A percentile compares a stretch with the other conserved stretches of the same genome.
Evolutionary conservation across 2,797 vertebrate species (phyloP).

Genomic region (Chloroceryle amazona): DNA sequence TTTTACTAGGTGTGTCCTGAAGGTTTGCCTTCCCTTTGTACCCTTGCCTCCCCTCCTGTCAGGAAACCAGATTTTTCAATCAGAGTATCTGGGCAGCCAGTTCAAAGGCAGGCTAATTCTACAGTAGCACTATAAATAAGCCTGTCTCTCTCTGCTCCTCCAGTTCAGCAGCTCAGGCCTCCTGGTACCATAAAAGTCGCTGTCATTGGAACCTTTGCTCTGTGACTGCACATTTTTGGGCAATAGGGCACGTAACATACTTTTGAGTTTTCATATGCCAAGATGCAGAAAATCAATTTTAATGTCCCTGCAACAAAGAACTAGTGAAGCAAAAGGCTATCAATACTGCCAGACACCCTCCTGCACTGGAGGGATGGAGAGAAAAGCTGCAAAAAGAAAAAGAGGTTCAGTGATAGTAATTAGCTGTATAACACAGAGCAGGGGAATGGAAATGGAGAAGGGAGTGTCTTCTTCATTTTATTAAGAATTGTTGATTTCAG

Average conservation of each 20-base stretch:
- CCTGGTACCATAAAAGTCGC: conserved; percentile 47
- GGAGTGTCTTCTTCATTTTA: not conserved
- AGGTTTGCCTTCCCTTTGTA: not conserved
- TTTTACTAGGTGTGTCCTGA: not conserved
- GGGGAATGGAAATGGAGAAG: not conserved
- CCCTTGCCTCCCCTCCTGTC: not conserved
- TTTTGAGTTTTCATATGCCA: conserved; percentile 35
- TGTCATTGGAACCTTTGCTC: conserved; percentile 7
- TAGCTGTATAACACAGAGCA: not conserved
- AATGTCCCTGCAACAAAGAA: conserved; percentile 20
- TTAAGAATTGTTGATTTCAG: not conserved
- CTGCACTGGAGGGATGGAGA: not conserved
- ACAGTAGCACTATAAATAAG: conserved; percentile 39
- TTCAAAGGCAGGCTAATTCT: conserved; percentile 49
- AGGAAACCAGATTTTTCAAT: conserved; percentile 12
- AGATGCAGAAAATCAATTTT: conserved; percentile 68
- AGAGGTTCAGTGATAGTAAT: not conserved
- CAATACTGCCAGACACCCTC: conserved; percentile 4
- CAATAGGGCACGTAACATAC: conserved; percentile 24
- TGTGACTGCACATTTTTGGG: conserved; percentile 3
- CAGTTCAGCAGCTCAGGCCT: conserved; percentile 50
- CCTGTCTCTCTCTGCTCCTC: not conserved
- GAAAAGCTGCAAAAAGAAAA: not conserved
- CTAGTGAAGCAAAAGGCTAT: not conserved
- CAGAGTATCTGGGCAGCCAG: not conserved